Evolutionary conservation across 2,888 invertebrate species (phyloP).

Genomic region (Diaprepes abbreviatus): DNA sequence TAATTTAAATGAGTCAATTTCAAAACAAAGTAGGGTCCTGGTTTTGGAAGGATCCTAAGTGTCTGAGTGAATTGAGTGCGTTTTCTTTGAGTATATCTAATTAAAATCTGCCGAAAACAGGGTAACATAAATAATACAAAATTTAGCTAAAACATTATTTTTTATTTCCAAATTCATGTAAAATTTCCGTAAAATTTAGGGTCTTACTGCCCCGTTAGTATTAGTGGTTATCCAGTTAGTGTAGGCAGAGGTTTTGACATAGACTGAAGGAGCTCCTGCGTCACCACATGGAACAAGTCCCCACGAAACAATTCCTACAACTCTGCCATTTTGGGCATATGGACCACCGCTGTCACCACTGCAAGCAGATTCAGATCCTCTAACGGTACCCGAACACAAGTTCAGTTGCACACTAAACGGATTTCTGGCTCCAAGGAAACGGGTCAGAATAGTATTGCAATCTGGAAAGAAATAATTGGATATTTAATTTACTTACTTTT

Average conservation of each 20-base stretch:
- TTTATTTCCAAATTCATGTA: too few species aligned
- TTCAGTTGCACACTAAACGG: constrained; percentile 65
- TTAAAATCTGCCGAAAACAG: too few species aligned
- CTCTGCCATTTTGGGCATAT: constrained; percentile 58
- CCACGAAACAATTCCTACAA: constrained; percentile 73
- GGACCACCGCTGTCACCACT: constrained; percentile 73
- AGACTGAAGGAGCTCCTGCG: constrained; percentile 70
- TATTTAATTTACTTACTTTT: too few species aligned
- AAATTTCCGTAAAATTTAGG: neutral
- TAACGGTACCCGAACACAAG: constrained; percentile 67
- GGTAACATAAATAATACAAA: too few species aligned
- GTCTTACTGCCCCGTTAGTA: constrained; percentile 15
- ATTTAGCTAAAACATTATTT: too few species aligned
- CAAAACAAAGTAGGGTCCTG: too few species aligned
- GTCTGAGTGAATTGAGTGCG: too few species aligned
- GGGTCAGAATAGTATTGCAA: constrained; percentile 50
- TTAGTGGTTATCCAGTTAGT: constrained; percentile 57
- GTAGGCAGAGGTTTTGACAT: constrained; percentile 69
- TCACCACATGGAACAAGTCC: constrained; percentile 71
- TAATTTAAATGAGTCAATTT: too few species aligned
- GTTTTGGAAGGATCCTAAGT: too few species aligned
- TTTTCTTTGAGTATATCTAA: too few species aligned
- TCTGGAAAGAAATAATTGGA: too few species aligned
- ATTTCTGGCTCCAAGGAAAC: constrained; percentile 1
- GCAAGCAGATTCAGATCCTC: constrained; percentile 70